Percentiles rank a stretch among this genome's conserved stretches.
Conservation (phyloP, 2,113 vertebrate species). For the Neodontobutis hainanensis region DNA sequence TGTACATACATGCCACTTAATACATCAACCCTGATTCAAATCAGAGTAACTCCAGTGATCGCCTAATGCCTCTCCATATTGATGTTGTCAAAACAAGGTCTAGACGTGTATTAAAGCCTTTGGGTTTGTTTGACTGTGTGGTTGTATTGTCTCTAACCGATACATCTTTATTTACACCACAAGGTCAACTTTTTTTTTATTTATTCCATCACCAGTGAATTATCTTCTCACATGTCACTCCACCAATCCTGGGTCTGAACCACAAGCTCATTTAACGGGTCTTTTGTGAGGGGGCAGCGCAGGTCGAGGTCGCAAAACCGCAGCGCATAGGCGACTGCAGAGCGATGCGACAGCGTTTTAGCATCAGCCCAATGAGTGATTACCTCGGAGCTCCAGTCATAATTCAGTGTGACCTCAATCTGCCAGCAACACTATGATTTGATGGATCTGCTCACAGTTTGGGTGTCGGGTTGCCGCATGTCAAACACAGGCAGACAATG, state of each 20-base stretch:
- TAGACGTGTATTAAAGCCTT: conserved; percentile 32
- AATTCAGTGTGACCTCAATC: conserved; percentile 85
- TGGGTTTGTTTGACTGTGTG: conserved; percentile 20
- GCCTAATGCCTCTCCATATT: conserved; percentile 39
- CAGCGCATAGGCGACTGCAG: conserved; percentile 44
- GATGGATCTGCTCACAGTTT: conserved; percentile 78
- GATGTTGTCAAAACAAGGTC: conserved; percentile 46
- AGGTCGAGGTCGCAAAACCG: conserved; percentile 72
- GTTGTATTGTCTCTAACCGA: conserved; percentile 23
- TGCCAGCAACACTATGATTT: conserved; percentile 71
- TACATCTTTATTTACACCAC: conserved; percentile 32
- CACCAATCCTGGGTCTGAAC: conserved; percentile 43
- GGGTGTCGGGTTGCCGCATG: conserved; percentile 66
- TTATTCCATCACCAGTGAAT: conserved; percentile 60
- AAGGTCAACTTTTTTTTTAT: conserved; percentile 68
- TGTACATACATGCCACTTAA: conserved; percentile 30
- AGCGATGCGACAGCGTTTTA: conserved; percentile 55
- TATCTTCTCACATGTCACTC: conserved; percentile 51
- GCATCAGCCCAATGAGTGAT: conserved; percentile 77
- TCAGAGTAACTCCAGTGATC: conserved; percentile 19
- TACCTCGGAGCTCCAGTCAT: conserved; percentile 77
- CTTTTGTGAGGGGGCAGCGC: conserved; percentile 57
- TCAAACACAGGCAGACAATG: conserved; percentile 71
- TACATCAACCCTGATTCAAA: conserved; percentile 39
- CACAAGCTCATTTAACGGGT: conserved; percentile 60